Conservation (phyloP, 2,797 vertebrate genomes). For the Micromesistius poutassou region DNA sequence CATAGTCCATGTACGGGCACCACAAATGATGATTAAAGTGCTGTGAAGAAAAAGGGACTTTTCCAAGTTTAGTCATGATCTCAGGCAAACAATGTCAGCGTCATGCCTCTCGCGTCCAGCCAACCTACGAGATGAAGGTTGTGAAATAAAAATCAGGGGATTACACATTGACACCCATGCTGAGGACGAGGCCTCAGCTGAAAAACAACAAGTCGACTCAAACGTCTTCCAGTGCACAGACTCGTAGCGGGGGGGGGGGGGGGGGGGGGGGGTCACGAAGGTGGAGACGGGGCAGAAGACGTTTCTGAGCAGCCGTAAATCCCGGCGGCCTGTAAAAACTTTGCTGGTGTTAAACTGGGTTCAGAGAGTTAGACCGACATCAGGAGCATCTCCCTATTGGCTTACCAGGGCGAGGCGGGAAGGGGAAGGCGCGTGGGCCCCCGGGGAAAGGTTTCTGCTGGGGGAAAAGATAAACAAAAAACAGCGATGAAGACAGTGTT, state of each 20-base stretch:
- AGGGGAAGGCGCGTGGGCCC: slow-evolving; percentile 31
- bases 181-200: slow-evolving; percentile 16
- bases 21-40: neutral
- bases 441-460: slow-evolving; percentile 54
- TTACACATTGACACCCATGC: no score
- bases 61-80: neutral
- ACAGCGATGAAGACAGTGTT: slow-evolving; percentile 12
- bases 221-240: slow-evolving; percentile 39
- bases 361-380: slow-evolving; percentile 33
- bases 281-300: slow-evolving; percentile 36
- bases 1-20: neutral
- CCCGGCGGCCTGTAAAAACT: slow-evolving; percentile 23
- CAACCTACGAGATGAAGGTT: neutral
- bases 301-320: slow-evolving; percentile 35
- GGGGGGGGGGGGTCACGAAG: slow-evolving; percentile 24
- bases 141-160: slow-evolving; percentile 12
- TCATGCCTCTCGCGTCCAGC: neutral
- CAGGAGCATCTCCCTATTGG: slow-evolving; percentile 20
- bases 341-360: slow-evolving; percentile 33
- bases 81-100: slow-evolving; percentile 2
- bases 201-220: slow-evolving; percentile 40
- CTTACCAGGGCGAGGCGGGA: slow-evolving; percentile 62
- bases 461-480: slow-evolving; percentile 17
- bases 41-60: neutral
- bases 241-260: slow-evolving; percentile 29